These are phyloP conservation scores for Drosophila orena DNA, from an alignment of 1,140 invertebrate species.

Conservation along the genomic window DNA sequence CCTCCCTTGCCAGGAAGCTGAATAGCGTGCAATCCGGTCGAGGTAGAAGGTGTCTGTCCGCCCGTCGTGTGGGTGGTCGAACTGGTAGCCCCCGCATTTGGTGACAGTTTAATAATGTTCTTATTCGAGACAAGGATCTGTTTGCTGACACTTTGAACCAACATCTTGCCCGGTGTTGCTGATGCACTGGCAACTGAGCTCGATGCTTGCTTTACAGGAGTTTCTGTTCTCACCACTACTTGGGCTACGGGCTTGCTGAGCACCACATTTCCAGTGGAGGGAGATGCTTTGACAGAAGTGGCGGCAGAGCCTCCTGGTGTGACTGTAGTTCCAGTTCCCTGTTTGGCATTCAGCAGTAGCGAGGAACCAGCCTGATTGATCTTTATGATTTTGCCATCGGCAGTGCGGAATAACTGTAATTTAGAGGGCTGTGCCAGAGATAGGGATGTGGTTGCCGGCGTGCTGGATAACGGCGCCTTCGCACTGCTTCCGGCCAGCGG, in stretches of 20 bases:
- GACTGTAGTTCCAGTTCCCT: not conserved
- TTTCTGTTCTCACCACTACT: slow-evolving; percentile 45
- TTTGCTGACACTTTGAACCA: slow-evolving; percentile 67
- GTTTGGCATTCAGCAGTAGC: slow-evolving; percentile 55
- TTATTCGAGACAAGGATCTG: slow-evolving; percentile 73
- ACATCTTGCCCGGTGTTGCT: slow-evolving; percentile 52
- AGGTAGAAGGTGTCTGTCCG: not conserved
- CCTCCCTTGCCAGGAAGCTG: slow-evolving; percentile 72
- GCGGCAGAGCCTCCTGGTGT: slow-evolving; percentile 3
- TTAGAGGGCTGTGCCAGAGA: slow-evolving; percentile 9
- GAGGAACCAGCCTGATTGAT: slow-evolving; percentile 52
- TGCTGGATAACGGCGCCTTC: slow-evolving; percentile 1
- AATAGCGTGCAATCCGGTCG: slow-evolving; percentile 61
- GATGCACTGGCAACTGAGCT: not conserved
- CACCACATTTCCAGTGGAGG: slow-evolving; percentile 21
- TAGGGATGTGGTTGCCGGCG: slow-evolving; percentile 9
- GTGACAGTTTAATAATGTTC: slow-evolving; percentile 76
- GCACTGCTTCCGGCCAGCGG: slow-evolving; percentile 15
- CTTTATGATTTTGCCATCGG: slow-evolving; percentile 71
- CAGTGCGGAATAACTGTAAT: slow-evolving; percentile 69
- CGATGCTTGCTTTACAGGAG: slow-evolving; percentile 28
- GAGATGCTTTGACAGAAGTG: slow-evolving; percentile 13
- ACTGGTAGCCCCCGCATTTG: slow-evolving; percentile 42
- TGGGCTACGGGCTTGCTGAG: slow-evolving; percentile 42
- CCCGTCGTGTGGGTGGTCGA: slow-evolving; percentile 6